Percentiles rank a stretch among this genome's conserved stretches.
phyloP scores from a whole-genome alignment of 2,797 vertebrate species.

The Enteromius thamalakanensis region DNA sequence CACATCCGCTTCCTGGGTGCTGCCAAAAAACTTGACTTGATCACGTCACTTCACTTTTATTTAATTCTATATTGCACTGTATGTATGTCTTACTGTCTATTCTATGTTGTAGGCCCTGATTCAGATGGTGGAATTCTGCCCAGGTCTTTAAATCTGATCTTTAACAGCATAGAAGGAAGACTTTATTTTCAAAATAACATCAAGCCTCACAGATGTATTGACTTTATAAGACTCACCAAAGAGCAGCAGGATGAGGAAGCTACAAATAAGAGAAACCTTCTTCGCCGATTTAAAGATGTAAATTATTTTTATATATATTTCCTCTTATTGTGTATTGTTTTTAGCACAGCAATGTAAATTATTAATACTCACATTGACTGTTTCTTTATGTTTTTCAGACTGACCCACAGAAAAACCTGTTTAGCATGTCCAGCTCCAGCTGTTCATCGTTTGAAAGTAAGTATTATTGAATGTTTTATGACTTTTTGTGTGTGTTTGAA shows the following conservation, averaged over 20 bases:
- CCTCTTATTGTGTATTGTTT: neutral
- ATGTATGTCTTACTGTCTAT: neutral
- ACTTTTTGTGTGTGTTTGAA: neutral
- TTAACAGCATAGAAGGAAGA: slow-evolving; percentile 82
- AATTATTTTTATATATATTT: neutral
- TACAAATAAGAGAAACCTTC: slow-evolving; percentile 74
- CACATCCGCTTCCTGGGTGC: no score
- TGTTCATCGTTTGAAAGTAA: slow-evolving; percentile 70
- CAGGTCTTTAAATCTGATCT: slow-evolving; percentile 86
- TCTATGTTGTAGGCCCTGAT: slow-evolving; percentile 81
- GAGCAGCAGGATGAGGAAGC: slow-evolving; percentile 84
- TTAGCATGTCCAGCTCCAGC: slow-evolving; percentile 60
- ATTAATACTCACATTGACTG: neutral
- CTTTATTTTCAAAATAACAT: slow-evolving; percentile 82
- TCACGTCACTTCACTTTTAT: neutral
- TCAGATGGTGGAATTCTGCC: slow-evolving; percentile 87
- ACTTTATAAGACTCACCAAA: slow-evolving; percentile 83
- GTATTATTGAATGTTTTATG: slow-evolving; percentile 25
- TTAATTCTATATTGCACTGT: neutral
- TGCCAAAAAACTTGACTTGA: no score
- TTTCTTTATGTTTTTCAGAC: slow-evolving; percentile 63
- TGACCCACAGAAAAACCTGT: slow-evolving; percentile 66
- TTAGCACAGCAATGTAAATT: neutral
- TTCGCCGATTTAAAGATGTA: slow-evolving; percentile 74
- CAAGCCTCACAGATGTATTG: slow-evolving; percentile 88